phyloP scores from a whole-genome alignment of 2,888 invertebrate genomes.

The Pogonocherus hispidulus region DNA sequence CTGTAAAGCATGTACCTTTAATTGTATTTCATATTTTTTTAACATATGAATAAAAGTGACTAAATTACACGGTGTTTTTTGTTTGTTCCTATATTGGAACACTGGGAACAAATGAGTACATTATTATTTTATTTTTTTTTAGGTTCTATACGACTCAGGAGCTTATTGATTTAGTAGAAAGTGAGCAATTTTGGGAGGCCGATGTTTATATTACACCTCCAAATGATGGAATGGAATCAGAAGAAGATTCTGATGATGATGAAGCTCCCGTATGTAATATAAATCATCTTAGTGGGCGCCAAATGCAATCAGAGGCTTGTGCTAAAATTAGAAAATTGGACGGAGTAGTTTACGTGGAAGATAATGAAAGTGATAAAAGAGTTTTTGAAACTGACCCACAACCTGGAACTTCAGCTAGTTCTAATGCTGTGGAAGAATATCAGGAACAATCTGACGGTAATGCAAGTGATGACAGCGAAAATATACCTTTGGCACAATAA shows the following conservation, averaged over 20 bases:
- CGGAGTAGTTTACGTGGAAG: not conserved
- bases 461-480: constrained; percentile 17
- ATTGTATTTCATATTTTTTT: not conserved
- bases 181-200: constrained; percentile 45
- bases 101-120: constrained; percentile 26
- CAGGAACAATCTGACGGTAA: not conserved
- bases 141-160: constrained; percentile 37
- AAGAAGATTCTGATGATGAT: not conserved
- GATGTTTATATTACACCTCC: constrained; percentile 46
- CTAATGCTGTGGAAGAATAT: not conserved
- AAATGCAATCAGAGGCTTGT: not conserved
- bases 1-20: not conserved
- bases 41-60: not conserved
- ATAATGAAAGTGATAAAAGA: not conserved
- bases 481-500: constrained; percentile 1
- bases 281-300: not conserved
- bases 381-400: not conserved
- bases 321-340: not conserved
- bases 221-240: constrained; percentile 37
- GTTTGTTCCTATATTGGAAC: constrained; percentile 37
- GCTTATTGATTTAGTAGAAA: constrained; percentile 43
- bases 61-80: not conserved
- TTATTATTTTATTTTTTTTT: constrained; percentile 16
- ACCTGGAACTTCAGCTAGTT: no score
- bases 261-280: not conserved